Evolutionary conservation across 2,888 invertebrate species (phyloP).

Genomic region (Campoletis raptor): DNA sequence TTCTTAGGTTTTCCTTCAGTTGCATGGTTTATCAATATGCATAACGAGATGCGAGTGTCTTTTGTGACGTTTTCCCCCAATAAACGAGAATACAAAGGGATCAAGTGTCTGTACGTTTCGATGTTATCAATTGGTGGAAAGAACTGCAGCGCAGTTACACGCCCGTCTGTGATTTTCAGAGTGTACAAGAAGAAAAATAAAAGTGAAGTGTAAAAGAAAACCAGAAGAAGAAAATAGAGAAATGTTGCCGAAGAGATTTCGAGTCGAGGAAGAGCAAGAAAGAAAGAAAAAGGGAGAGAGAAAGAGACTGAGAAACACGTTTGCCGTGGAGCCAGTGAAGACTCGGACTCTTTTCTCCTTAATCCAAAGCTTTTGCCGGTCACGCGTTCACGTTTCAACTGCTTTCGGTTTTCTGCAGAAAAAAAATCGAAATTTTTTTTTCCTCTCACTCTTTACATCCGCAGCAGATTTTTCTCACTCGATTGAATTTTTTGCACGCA

Average conservation of each 20-base stretch:
- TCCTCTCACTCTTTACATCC: not conserved
- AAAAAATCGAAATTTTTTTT: conserved; percentile 2
- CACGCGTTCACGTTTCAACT: conserved; percentile 52
- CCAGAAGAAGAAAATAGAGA: conserved; percentile 34
- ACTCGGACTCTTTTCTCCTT: conserved; percentile 51
- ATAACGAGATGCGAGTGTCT: conserved; percentile 15
- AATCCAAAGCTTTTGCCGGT: conserved; percentile 41
- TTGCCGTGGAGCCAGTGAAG: conserved; percentile 29
- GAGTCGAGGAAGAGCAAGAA: conserved; percentile 6
- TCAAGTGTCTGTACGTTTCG: conserved; percentile 39
- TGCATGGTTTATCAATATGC: conserved; percentile 52
- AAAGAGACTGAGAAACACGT: not conserved
- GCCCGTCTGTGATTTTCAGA: conserved; percentile 24
- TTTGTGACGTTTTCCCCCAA: not conserved
- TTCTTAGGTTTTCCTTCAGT: not conserved
- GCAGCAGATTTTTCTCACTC: conserved; percentile 20
- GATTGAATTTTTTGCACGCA: not conserved
- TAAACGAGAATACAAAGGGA: conserved; percentile 53
- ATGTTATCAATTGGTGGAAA: conserved; percentile 17
- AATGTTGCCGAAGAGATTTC: conserved; percentile 37
- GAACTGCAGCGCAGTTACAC: not conserved
- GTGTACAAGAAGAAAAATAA: not conserved
- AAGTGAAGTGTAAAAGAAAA: not conserved
- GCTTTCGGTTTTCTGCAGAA: conserved; percentile 26
- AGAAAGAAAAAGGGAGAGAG: not conserved